A percentile compares a stretch with the other conserved stretches of the same genome.
Evolutionary conservation across 2,113 vertebrate species (phyloP).

Genomic region (Colistium nudipinnis): DNA sequence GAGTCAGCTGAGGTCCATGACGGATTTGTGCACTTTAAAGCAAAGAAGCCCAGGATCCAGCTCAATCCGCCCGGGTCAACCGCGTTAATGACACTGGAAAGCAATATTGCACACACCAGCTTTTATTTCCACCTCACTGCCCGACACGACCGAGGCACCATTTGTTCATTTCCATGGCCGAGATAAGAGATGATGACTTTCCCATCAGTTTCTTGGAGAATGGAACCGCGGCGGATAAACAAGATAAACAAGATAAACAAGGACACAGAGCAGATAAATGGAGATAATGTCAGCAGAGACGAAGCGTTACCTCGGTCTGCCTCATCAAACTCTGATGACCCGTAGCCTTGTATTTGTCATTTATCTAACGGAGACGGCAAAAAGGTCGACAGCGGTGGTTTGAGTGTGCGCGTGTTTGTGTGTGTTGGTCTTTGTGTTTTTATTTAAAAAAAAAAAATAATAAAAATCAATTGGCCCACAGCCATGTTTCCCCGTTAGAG

Average conservation of each 20-base stretch:
- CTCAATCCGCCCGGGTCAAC: neutral
- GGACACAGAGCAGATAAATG: slow-evolving; percentile 2
- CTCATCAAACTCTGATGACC: slow-evolving; percentile 33
- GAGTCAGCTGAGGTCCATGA: neutral
- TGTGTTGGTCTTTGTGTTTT: neutral
- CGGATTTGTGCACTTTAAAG: neutral
- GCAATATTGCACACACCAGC: neutral
- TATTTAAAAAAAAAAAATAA: too few relatives aligned
- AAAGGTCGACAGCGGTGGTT: neutral
- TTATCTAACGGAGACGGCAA: slow-evolving; percentile 3
- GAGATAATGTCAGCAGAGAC: slow-evolving; percentile 37
- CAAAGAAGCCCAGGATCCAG: neutral
- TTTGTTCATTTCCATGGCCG: slow-evolving; percentile 24
- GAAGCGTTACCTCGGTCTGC: slow-evolving; percentile 19
- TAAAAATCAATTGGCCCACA: slow-evolving; percentile 14
- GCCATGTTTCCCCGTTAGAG: neutral
- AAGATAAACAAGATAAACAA: slow-evolving; percentile 25
- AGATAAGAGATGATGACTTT: slow-evolving; percentile 44
- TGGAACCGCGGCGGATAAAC: slow-evolving; percentile 36
- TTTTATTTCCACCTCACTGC: slow-evolving; percentile 8
- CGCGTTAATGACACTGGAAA: slow-evolving; percentile 1
- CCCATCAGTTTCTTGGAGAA: slow-evolving; percentile 35
- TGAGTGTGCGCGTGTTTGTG: neutral
- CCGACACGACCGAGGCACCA: neutral
- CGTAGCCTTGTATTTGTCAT: slow-evolving; percentile 25